Evolutionary conservation across 2,888 invertebrate genomes (phyloP).

Genomic region (Rhingia rostrata): DNA sequence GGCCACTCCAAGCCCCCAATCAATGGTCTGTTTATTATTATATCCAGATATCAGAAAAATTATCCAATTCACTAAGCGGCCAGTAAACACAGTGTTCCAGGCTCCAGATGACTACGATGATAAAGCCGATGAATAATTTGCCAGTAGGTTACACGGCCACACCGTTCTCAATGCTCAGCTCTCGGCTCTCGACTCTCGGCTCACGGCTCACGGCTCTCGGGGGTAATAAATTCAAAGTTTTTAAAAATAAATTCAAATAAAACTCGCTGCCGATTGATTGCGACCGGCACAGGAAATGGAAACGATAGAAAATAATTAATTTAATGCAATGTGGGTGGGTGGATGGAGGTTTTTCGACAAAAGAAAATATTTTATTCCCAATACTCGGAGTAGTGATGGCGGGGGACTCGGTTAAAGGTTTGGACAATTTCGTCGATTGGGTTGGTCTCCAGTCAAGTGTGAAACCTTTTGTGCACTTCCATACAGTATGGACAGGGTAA

Average conservation of each 20-base stretch:
- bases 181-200: conserved; percentile 27
- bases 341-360: conserved; percentile 48
- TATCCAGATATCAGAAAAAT: conserved; percentile 70
- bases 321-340: conserved; percentile 70
- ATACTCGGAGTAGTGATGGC: not conserved
- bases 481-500: conserved; percentile 51
- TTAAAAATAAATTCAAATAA: conserved; percentile 64
- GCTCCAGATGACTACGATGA: conserved; percentile 66
- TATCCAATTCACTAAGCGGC: conserved; percentile 69
- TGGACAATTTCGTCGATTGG: conserved; percentile 50
- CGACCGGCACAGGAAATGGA: conserved; percentile 69
- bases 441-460: conserved; percentile 70
- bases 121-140: conserved; percentile 73
- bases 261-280: conserved; percentile 47
- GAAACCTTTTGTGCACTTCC: conserved; percentile 70
- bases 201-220: conserved; percentile 25
- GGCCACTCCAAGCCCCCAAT: conserved; percentile 71
- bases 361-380: conserved; percentile 61
- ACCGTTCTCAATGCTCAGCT: conserved; percentile 49
- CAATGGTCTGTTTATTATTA: conserved; percentile 72
- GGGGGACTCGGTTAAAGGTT: conserved; percentile 38
- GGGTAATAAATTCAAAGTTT: conserved; percentile 66
- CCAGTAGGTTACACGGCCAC: conserved; percentile 71
- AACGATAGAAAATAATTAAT: conserved; percentile 75
- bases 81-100: conserved; percentile 60